Evolutionary conservation across 2,888 invertebrate genomes (phyloP).

Genomic region (Diplazon laetatorius): DNA sequence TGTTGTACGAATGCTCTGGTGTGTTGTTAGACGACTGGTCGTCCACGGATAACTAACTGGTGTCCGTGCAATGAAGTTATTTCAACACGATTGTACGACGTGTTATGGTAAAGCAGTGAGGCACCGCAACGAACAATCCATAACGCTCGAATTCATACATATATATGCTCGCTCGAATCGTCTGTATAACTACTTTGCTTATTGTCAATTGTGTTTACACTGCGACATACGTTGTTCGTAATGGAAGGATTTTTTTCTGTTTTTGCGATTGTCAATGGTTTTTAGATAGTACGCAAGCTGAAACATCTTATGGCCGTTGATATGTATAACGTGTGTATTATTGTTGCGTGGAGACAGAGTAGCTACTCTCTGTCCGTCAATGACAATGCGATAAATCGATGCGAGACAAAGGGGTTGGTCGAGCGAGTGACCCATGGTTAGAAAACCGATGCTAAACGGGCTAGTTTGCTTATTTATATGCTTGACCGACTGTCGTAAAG

Average conservation of each 20-base stretch:
- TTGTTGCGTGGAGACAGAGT: not conserved
- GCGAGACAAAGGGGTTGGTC: not conserved
- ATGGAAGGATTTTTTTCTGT: not conserved
- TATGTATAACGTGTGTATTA: too few species aligned
- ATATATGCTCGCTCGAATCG: not conserved
- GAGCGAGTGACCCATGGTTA: not conserved
- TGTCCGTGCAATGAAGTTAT: slow-evolving; percentile 4
- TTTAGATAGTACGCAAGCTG: too few species aligned
- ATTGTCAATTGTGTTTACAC: not conserved
- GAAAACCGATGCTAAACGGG: not conserved
- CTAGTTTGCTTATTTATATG: not conserved
- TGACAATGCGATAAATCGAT: slow-evolving; percentile 1
- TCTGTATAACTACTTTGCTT: slow-evolving; percentile 2
- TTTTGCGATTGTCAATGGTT: not conserved
- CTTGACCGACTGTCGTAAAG: not conserved
- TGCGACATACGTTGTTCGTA: not conserved
- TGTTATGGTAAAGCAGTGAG: slow-evolving; percentile 19
- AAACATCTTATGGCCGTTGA: too few species aligned
- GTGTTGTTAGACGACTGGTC: not conserved
- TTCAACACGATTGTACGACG: not conserved
- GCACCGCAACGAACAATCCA: slow-evolving; percentile 56
- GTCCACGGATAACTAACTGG: slow-evolving; percentile 26
- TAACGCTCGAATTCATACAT: slow-evolving; percentile 30
- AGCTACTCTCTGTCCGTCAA: not conserved
- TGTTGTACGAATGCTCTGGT: not conserved